A percentile compares a stretch with the other conserved stretches of the same genome.
phyloP scores from a whole-genome alignment of 2,888 invertebrate species.

The Oligia strigilis region DNA sequence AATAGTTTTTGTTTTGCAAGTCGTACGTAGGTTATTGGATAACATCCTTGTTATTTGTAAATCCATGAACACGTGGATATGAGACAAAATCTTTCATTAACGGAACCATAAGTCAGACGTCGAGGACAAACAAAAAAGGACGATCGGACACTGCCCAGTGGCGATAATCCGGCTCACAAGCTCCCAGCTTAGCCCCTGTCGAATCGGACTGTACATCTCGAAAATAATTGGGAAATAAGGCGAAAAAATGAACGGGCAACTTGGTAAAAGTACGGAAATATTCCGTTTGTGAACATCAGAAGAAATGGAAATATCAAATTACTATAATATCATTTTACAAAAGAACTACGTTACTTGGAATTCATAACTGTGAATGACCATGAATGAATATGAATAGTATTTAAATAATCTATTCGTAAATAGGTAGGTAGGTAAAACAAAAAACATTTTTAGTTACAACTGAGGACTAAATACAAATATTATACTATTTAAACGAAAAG shows the following conservation, averaged over 20 bases:
- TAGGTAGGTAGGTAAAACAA: not conserved
- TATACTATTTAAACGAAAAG: not conserved
- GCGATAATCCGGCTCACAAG: slow-evolving; percentile 46
- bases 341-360: not conserved
- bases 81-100: slow-evolving; percentile 2
- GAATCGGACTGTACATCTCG: slow-evolving; percentile 35
- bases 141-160: slow-evolving; percentile 15
- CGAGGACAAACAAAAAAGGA: slow-evolving; percentile 27
- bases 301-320: not conserved
- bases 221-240: slow-evolving; percentile 61
- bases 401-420: not conserved
- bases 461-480: not conserved
- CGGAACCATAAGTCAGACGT: slow-evolving; percentile 23
- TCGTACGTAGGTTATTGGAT: not conserved
- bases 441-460: not conserved
- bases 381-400: not conserved
- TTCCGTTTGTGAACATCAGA: not conserved
- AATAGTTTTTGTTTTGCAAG: not conserved
- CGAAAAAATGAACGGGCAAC: slow-evolving; percentile 33
- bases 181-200: slow-evolving; percentile 38
- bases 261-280: not conserved
- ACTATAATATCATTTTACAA: not conserved
- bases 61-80: not conserved
- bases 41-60: not conserved
- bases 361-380: too few species aligned